Conservation (phyloP, 1,140 invertebrate species). For the Zaprionus kolodkinae region DNA sequence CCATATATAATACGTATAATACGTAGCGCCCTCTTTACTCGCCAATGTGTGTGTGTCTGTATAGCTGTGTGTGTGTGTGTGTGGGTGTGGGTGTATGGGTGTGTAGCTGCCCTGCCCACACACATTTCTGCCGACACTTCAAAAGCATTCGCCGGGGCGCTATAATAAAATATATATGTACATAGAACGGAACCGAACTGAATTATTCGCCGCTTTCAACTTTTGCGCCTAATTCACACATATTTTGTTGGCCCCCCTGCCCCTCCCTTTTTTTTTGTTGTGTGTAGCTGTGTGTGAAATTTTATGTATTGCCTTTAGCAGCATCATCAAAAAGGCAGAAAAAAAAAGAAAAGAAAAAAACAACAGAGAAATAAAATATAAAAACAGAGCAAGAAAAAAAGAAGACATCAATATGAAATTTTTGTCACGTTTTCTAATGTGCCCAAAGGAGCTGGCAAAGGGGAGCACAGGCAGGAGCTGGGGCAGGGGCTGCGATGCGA, state of each 20-base stretch:
- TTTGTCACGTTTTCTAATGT: constrained; percentile 81
- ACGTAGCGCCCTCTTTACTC: background rate
- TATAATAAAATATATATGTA: constrained; percentile 65
- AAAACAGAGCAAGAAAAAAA: constrained; percentile 27
- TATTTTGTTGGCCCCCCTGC: constrained; percentile 37
- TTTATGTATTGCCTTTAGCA: constrained; percentile 82
- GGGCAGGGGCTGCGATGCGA: background rate
- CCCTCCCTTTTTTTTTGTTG: constrained; percentile 14
- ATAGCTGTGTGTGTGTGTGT: too few relatives aligned
- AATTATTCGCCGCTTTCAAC: constrained; percentile 77
- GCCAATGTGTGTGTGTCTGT: background rate
- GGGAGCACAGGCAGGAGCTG: background rate
- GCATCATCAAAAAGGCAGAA: constrained; percentile 68
- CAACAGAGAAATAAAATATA: constrained; percentile 12
- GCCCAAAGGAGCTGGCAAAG: constrained; percentile 31
- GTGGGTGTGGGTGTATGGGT: background rate
- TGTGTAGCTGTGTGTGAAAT: constrained; percentile 68
- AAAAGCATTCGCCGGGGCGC: constrained; percentile 62
- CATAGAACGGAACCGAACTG: constrained; percentile 32
- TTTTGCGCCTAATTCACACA: constrained; percentile 83
- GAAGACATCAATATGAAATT: constrained; percentile 82
- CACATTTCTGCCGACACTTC: constrained; percentile 54
- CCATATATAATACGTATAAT: constrained; percentile 18
- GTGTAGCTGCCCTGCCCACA: constrained; percentile 40
- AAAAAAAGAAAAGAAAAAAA: constrained; percentile 11